These are phyloP conservation scores for Pecten maximus DNA, from an alignment of 2,888 invertebrate species.

Conservation along the genomic window DNA sequence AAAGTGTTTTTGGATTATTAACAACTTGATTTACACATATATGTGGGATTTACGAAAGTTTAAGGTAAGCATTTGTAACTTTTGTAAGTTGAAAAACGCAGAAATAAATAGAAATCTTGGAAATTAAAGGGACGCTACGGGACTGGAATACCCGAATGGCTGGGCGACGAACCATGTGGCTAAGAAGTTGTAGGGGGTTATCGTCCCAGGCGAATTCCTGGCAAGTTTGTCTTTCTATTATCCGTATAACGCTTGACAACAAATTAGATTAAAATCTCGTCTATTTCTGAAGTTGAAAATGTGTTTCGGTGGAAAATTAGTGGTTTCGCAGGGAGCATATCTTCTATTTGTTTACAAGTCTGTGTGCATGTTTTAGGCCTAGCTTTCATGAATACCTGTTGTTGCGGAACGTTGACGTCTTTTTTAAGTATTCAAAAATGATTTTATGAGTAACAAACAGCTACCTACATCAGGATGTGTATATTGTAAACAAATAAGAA, in stretches of 20 bases:
- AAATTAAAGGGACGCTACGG: constrained; percentile 23
- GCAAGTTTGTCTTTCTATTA: constrained; percentile 30
- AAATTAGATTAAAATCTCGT: constrained; percentile 29
- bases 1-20: constrained; percentile 20
- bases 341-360: neutral
- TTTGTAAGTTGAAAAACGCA: neutral
- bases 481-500: neutral
- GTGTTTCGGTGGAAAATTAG: neutral
- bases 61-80: neutral
- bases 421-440: neutral
- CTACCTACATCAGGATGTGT: neutral
- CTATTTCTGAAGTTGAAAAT: neutral
- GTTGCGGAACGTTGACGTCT: neutral
- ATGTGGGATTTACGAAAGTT: constrained; percentile 26
- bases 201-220: constrained; percentile 19
- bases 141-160: constrained; percentile 16
- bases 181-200: constrained; percentile 30
- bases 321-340: neutral
- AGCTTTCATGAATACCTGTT: neutral
- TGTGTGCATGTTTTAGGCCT: neutral
- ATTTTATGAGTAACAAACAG: neutral
- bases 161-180: constrained; percentile 28
- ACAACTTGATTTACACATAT: constrained; percentile 4
- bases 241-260: constrained; percentile 7
- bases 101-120: constrained; percentile 13